These are phyloP conservation scores for Pseudopipra pipra DNA, from an alignment of 2,113 vertebrate species.

Conservation along the genomic window DNA sequence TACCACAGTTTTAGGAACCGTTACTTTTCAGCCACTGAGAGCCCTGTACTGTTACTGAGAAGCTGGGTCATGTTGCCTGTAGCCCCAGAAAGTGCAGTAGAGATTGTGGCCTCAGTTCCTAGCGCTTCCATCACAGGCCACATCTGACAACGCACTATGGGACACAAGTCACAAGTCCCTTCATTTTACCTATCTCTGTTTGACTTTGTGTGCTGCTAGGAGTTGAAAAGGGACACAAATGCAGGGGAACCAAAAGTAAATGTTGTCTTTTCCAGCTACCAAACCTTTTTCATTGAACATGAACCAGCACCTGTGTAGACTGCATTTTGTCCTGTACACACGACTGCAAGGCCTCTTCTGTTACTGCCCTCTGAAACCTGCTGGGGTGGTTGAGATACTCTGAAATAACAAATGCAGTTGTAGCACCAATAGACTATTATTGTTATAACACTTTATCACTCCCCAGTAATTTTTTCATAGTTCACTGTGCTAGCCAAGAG, in stretches of 20 bases:
- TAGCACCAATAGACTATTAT: neutral
- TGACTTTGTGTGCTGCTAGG: neutral
- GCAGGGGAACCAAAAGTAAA: neutral
- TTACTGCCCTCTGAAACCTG: neutral
- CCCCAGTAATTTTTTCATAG: neutral
- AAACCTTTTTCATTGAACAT: neutral
- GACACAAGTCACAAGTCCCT: neutral
- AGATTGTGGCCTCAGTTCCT: neutral
- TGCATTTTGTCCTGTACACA: neutral
- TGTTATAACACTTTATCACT: neutral
- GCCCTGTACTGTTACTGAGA: neutral
- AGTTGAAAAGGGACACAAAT: neutral
- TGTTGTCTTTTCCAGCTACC: neutral
- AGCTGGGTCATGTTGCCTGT: neutral
- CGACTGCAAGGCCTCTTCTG: neutral
- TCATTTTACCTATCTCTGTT: rapidly evolving
- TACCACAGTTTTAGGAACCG: neutral
- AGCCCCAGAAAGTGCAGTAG: rapidly evolving
- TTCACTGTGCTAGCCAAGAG: neutral
- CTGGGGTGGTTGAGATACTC: neutral
- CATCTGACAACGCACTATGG: neutral
- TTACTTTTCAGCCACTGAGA: neutral
- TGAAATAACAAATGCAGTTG: neutral
- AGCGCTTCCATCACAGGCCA: neutral
- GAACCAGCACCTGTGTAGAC: neutral